Evolutionary conservation across 2,888 invertebrate species (phyloP).

Genomic region (Zygothrica quintamaculata): DNA sequence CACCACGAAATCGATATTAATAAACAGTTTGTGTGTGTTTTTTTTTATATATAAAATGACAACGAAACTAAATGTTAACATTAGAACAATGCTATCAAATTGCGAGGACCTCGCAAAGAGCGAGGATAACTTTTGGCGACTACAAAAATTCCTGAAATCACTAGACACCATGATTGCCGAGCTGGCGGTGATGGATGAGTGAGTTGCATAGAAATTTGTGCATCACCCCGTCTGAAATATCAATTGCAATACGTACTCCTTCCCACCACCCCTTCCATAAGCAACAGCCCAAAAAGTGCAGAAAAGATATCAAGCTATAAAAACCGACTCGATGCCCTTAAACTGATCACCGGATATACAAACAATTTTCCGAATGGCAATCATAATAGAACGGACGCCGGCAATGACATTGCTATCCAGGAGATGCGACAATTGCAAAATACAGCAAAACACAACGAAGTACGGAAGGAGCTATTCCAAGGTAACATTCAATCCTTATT

Average conservation of each 20-base stretch:
- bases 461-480: conserved; percentile 89
- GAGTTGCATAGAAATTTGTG: conserved; percentile 74
- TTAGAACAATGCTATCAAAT: conserved; percentile 90
- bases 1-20: too few species aligned
- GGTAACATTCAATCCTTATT: conserved; percentile 28
- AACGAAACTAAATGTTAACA: conserved; percentile 90
- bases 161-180: conserved; percentile 91
- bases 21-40: too few species aligned
- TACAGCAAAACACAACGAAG: conserved; percentile 89
- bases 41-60: conserved; percentile 78
- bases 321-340: conserved; percentile 86
- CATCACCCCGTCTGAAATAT: conserved; percentile 1
- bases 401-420: conserved; percentile 86
- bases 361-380: conserved; percentile 53
- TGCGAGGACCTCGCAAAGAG: conserved; percentile 93
- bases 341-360: conserved; percentile 78
- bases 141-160: conserved; percentile 93
- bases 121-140: conserved; percentile 90
- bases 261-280: neutral
- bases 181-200: conserved; percentile 88
- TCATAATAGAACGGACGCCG: conserved; percentile 28
- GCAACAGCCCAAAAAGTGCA: conserved; percentile 86
- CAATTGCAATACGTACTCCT: neutral
- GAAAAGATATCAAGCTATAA: conserved; percentile 89
- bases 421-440: conserved; percentile 92